Base-by-base conservation (phyloP, 92 coral and sea anemone genomes). In the Plumapathes pennacea region DNA sequence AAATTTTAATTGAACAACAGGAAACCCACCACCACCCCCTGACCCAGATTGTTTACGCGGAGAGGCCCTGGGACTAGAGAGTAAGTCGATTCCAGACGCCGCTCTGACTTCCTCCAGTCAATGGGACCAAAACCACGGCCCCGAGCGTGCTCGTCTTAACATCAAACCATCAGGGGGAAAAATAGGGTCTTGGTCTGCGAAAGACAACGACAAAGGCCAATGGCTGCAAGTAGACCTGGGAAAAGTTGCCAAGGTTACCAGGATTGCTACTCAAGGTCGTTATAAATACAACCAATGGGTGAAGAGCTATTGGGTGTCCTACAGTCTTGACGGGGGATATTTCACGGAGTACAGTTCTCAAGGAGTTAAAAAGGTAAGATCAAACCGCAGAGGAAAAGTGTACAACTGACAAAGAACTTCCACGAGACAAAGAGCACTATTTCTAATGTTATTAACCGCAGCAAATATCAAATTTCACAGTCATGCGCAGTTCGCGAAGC, bases 161-260 rank as follows among this genome's bases (percentile, higher is more conserved):
- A 10, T 46, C 11, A 58, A 57, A 11, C 33, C 18, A 12, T 46
- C 37, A 1, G 86, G 86, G 2, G 54, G 22, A 30, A 72, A 72
- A 17, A 28, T 21, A 9, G 91, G 86, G 3, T 82, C 83, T 1
- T 85, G 91, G 91, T 78, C 82, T 17, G 78, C 91, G 22, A 78
- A 49, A 25, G 67, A 85, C 48, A 79, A 79, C 56, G 85, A 79
- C 60, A 34, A 13, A 11, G 91, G 80, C 30, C 91, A 85, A 25
- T 85, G 76, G 67, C 76, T 85, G 19, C 91, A 79, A 59, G 41
- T 66, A 11, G 73, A 66, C 37, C 15, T 66, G 21, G 62, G 62
- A 0, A 66, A 52, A 12, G 10, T 66, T 15, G 62, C 32, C 9
- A 66, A 66, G 62, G 54, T 66, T 28, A 66, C 62, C 10, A 52